Conservation (phyloP, 2,888 invertebrate species). For the Cylindroiulus punctatus region DNA sequence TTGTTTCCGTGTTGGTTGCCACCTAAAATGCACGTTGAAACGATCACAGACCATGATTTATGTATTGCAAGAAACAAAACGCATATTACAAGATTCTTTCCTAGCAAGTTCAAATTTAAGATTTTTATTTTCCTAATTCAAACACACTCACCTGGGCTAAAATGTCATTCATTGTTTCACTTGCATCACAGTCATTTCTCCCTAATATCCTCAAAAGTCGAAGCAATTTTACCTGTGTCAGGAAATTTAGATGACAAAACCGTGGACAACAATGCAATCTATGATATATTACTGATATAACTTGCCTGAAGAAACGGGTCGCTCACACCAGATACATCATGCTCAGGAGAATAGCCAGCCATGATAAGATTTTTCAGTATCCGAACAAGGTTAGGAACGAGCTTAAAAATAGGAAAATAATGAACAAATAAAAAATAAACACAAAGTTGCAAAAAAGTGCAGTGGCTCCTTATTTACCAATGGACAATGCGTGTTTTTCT, state of each 20-base stretch:
- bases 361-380: constrained; percentile 97
- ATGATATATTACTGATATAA: not conserved
- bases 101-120: too few relatives aligned
- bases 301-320: constrained; percentile 97
- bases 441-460: constrained; percentile 12
- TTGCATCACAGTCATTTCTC: constrained; percentile 94
- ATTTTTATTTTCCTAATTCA: not conserved
- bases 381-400: constrained; percentile 97
- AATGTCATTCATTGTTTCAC: constrained; percentile 99
- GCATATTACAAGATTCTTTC: too few relatives aligned
- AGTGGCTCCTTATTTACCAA: not conserved
- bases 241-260: not conserved
- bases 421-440: constrained; percentile 64
- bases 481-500: not conserved
- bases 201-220: constrained; percentile 93
- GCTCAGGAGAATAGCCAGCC: constrained; percentile 99
- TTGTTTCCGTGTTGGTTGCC: constrained; percentile 99
- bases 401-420: constrained; percentile 71
- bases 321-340: constrained; percentile 98
- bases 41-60: not conserved
- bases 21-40: constrained; percentile 68
- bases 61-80: too few relatives aligned
- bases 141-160: constrained; percentile 80
- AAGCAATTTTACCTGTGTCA: constrained; percentile 87
- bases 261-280: not conserved